Evolutionary conservation across 2,888 invertebrate genomes (phyloP).

Genomic region (Belgica antarctica): DNA sequence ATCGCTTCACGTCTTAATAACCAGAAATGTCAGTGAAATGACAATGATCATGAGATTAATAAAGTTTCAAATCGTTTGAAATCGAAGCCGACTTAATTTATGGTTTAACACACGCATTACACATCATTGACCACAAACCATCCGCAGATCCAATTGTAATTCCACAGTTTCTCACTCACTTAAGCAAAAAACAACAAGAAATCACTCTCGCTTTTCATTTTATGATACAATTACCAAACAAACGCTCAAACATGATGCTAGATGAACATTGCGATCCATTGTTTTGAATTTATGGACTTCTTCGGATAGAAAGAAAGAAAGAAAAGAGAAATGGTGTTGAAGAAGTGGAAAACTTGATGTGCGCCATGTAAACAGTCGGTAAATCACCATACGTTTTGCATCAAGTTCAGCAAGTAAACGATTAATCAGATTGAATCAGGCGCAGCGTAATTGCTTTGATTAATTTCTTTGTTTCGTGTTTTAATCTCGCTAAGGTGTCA

Average conservation of each 20-base stretch:
- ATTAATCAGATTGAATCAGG: neutral
- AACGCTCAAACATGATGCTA: neutral
- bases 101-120: too few relatives aligned
- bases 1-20: too few relatives aligned
- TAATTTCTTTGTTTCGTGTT: neutral
- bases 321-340: neutral
- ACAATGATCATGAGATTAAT: too few relatives aligned
- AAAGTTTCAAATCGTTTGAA: too few relatives aligned
- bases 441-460: neutral
- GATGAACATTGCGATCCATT: slow-evolving; percentile 3
- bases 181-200: neutral
- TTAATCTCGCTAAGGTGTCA: neutral
- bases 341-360: neutral
- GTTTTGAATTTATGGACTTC: neutral
- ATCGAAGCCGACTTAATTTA: too few relatives aligned
- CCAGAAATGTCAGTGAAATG: too few relatives aligned
- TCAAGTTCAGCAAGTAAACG: neutral
- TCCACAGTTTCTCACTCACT: neutral
- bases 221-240: neutral
- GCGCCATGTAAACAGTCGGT: neutral
- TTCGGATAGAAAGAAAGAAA: neutral
- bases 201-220: slow-evolving; percentile 1
- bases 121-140: slow-evolving; percentile 5
- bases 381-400: neutral
- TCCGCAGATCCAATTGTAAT: neutral